Evolutionary conservation across 2,797 vertebrate genomes (phyloP).

Genomic region (Peromyscus melanophrys): DNA sequence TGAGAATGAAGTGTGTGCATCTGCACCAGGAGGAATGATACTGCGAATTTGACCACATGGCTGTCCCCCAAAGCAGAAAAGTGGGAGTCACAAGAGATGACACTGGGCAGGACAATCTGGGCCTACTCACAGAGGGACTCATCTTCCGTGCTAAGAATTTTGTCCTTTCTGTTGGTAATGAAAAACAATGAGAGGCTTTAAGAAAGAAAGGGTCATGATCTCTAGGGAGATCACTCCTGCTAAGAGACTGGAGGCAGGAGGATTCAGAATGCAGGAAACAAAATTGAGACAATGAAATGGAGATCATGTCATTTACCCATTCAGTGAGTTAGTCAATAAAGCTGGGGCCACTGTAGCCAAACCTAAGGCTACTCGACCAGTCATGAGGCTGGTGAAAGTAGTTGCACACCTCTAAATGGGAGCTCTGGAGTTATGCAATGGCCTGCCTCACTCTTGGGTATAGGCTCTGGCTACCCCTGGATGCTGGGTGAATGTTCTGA

Average conservation of each 20-base stretch:
- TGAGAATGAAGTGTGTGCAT: no score
- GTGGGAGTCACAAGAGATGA: neutral
- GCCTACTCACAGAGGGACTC: neutral
- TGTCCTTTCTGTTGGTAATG: neutral
- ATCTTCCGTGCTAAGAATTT: neutral
- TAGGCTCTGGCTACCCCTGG: neutral
- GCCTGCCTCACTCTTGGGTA: neutral
- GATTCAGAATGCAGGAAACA: neutral
- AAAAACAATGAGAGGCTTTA: slow-evolving; percentile 8
- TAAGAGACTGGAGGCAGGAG: neutral
- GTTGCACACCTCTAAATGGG: accelerated
- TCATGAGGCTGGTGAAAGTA: neutral
- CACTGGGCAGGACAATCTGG: neutral
- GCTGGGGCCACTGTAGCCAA: neutral
- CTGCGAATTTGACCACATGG: neutral
- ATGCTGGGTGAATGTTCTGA: neutral
- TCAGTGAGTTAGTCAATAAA: neutral
- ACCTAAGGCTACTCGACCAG: no score
- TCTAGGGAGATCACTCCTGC: neutral
- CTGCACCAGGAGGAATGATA: neutral
- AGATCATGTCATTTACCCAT: neutral
- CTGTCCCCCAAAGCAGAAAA: neutral
- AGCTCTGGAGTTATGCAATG: neutral
- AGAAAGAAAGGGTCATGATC: neutral
- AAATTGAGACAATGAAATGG: neutral